Conservation (phyloP, 1,140 invertebrate species). For the Drosophila triauraria region DNA sequence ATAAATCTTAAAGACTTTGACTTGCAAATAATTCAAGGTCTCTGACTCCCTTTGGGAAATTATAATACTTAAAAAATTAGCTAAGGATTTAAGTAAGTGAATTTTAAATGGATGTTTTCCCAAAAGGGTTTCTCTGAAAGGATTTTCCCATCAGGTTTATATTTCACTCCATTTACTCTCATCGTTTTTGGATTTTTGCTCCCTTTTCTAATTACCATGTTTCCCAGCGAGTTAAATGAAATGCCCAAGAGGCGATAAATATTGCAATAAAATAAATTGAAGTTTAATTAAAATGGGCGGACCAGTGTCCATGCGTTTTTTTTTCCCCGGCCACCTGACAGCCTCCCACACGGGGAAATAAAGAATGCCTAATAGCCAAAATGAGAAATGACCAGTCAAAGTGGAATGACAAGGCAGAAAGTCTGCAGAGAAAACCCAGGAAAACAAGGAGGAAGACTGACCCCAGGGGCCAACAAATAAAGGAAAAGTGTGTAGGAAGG, state of each 20-base stretch:
- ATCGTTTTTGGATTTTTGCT: neutral
- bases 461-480: constrained; percentile 46
- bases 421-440: neutral
- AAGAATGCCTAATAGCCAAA: constrained; percentile 66
- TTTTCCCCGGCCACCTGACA: constrained; percentile 10
- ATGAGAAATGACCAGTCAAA: constrained; percentile 76
- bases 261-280: constrained; percentile 76
- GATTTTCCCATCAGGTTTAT: too few species aligned
- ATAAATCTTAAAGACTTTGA: constrained; percentile 1
- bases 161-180: neutral
- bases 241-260: constrained; percentile 67
- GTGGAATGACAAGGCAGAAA: constrained; percentile 60
- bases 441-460: constrained; percentile 16
- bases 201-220: constrained; percentile 18
- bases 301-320: constrained; percentile 1
- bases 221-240: constrained; percentile 36
- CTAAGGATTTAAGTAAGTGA: neutral
- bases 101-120: neutral
- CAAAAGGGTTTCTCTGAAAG: neutral
- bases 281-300: constrained; percentile 74
- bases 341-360: constrained; percentile 18
- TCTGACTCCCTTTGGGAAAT: neutral
- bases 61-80: neutral
- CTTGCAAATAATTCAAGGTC: neutral
- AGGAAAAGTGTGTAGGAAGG: constrained; percentile 10